Percentiles rank a stretch among this genome's conserved stretches.
These are phyloP conservation scores for Leptothorax acervorum DNA, from an alignment of 2,888 invertebrate species.

Conservation along the genomic window DNA sequence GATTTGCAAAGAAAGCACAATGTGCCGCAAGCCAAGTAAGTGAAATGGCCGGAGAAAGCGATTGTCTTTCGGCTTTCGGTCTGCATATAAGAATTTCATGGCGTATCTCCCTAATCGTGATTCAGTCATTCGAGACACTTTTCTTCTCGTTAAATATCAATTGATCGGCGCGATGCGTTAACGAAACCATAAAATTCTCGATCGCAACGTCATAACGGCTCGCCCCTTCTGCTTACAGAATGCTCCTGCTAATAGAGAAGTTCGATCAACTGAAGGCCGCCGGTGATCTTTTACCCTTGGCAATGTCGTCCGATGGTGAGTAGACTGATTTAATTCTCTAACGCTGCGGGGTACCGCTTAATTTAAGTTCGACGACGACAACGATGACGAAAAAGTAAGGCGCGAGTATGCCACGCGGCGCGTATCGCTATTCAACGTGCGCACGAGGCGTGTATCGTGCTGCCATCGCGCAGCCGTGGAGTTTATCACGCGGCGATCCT, in stretches of 20 bases:
- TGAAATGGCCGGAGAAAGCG: constrained; percentile 65
- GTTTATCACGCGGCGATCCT: constrained; percentile 62
- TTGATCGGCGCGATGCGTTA: background rate
- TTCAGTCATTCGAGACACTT: constrained; percentile 1
- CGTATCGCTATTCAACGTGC: constrained; percentile 54
- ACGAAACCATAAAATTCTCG: background rate
- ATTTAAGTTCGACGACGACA: constrained; percentile 13
- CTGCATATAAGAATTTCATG: constrained; percentile 16
- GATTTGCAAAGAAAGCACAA: constrained; percentile 94
- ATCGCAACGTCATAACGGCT: background rate
- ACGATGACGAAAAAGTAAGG: constrained; percentile 39
- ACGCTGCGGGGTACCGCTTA: constrained; percentile 37
- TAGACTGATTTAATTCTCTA: constrained; percentile 59
- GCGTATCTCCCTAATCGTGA: constrained; percentile 5
- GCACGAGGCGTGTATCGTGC: constrained; percentile 61
- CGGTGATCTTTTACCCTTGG: constrained; percentile 92
- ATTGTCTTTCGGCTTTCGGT: constrained; percentile 37
- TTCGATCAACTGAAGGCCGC: constrained; percentile 95
- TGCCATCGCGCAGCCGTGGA: constrained; percentile 70
- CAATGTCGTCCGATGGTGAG: constrained; percentile 85
- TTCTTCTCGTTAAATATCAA: background rate
- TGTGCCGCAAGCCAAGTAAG: constrained; percentile 90
- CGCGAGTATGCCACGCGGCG: constrained; percentile 27
- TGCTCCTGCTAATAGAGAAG: constrained; percentile 89
- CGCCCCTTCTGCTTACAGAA: constrained; percentile 81